Conservation (phyloP, 2,888 invertebrate species). For the Stegophylla sp. region DNA sequence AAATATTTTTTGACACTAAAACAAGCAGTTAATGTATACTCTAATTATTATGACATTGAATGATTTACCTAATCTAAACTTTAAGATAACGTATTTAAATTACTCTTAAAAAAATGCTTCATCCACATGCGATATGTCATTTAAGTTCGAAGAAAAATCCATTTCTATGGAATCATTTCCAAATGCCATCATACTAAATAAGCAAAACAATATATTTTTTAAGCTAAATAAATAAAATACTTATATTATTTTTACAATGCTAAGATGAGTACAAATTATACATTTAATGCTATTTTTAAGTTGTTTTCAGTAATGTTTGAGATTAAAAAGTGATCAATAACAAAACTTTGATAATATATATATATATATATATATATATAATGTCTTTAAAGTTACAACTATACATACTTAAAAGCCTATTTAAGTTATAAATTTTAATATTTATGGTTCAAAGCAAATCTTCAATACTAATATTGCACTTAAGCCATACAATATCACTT, state of each 20-base stretch:
- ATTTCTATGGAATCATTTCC: conserved; percentile 58
- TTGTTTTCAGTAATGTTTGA: conserved; percentile 35
- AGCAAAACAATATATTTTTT: conserved; percentile 55
- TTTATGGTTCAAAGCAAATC: conserved; percentile 11
- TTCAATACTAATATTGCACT: conserved; percentile 12
- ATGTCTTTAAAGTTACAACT: conserved; percentile 13
- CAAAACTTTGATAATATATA: neutral
- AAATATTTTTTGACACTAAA: conserved; percentile 21
- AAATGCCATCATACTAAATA: conserved; percentile 59
- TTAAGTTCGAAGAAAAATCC: conserved; percentile 58
- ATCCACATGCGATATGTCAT: conserved; percentile 59
- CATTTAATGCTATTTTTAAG: conserved; percentile 15
- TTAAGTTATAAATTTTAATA: neutral
- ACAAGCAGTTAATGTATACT: conserved; percentile 46
- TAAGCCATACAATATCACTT: neutral
- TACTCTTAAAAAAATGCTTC: conserved; percentile 55
- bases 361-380: no score
- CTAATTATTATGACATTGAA: conserved; percentile 40
- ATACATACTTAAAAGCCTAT: conserved; percentile 13
- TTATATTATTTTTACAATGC: conserved; percentile 18
- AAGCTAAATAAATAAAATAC: conserved; percentile 50
- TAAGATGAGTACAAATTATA: conserved; percentile 28
- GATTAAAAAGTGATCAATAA: conserved; percentile 30
- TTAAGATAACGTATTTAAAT: conserved; percentile 39
- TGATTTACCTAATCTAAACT: conserved; percentile 39